Evolutionary conservation across 2,888 invertebrate species (phyloP), one percentile per base, ranked within the genome.

Genomic region (Caenorhabditis sp.): DNA sequence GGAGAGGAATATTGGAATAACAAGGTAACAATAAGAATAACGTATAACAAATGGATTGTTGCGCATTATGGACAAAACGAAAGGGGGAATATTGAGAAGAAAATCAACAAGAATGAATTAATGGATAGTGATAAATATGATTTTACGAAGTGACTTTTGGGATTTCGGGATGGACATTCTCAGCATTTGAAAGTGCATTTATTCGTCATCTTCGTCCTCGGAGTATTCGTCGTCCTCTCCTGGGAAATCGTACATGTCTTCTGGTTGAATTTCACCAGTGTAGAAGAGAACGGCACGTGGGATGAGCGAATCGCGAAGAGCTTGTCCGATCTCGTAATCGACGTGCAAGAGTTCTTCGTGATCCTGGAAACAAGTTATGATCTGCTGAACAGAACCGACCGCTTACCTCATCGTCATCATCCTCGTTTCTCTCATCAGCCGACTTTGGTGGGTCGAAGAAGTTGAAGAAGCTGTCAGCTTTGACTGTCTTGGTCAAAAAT

Each of bases 261-360:
- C 81, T 12, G 80, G 71, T 43, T 76, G 70, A 43, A 80, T 75
- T 69, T 86, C 86, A 55, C 99, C 99, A 72, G 97, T 99, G 90
- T 93, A 99, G 88, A 94, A 96, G 59, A 99, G 92, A 63, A 97
- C 94, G 68, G 97, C 97, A 88, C 95, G 92, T n/a, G 97, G 96
- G 77, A 99, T 93, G 80, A 99, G 93, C 80, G 96, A 92, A 89
- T 99, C 97, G 83, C 96, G 92, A 88, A 99, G 93, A 89, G 95
- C 95, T 90, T 99, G 97, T 2, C 99, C 99, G 88, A 99, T 94
- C 91, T 99, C 97, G 89, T 95, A 99, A 90, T 99, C 99, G 64
- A 93, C 93, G 12, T 94, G 94, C 79, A 97, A 90, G 81, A 95
- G 90, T 82, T 92, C 92, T 89, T 93, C 94, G 53, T 93, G 92